These are phyloP conservation scores for Crenichthys baileyi DNA, from an alignment of 2,797 vertebrate species.

Conservation along the genomic window DNA sequence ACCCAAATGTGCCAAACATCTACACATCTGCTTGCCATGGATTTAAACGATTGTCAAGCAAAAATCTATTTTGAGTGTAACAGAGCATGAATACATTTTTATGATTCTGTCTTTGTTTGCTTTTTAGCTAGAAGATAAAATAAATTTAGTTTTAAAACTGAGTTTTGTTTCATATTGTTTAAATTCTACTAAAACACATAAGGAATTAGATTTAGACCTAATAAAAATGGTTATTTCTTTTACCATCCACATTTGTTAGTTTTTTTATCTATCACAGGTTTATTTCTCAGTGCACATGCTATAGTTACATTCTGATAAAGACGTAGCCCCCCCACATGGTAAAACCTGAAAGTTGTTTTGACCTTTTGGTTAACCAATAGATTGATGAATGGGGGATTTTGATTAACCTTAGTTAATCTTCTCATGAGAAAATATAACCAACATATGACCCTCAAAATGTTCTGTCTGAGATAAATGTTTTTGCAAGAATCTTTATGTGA, in stretches of 20 bases:
- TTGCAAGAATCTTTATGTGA: not conserved
- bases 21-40: slow-evolving; percentile 63
- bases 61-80: not conserved
- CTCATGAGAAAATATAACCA: not conserved
- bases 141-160: not conserved
- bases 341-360: not conserved
- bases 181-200: not conserved
- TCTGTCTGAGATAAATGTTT: not conserved
- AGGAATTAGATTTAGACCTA: not conserved
- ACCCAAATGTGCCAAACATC: slow-evolving; percentile 65
- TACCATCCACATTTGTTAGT: not conserved
- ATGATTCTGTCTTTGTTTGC: not conserved
- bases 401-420: not conserved
- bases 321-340: not conserved
- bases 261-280: not conserved
- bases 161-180: not conserved
- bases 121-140: not conserved
- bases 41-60: slow-evolving; percentile 49
- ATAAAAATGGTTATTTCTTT: not conserved
- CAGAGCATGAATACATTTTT: not conserved
- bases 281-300: not conserved
- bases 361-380: not conserved
- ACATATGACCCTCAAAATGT: not conserved
- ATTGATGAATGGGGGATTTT: not conserved
- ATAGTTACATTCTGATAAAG: not conserved